Evolutionary conservation across 2,888 invertebrate genomes (phyloP).

Genomic region (Nemoura dubitans): DNA sequence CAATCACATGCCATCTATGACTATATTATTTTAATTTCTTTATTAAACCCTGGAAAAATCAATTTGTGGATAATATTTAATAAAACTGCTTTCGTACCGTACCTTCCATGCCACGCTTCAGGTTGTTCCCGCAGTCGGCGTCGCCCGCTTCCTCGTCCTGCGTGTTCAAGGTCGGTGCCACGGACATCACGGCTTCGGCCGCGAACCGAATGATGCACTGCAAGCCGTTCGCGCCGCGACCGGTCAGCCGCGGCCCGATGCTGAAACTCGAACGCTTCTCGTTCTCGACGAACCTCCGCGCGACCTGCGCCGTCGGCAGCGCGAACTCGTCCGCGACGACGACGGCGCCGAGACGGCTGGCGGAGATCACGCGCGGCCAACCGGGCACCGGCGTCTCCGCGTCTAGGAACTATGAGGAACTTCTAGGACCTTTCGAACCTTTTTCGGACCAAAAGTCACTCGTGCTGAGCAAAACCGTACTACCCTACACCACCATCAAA

Average conservation of each 20-base stretch:
- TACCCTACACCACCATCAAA: too few relatives aligned
- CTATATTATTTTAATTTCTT: too few relatives aligned
- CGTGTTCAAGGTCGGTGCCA: conserved; percentile 53
- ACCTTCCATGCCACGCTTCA: neutral
- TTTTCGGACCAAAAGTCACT: too few relatives aligned
- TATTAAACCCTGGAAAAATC: too few relatives aligned
- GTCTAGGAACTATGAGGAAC: conserved; percentile 68
- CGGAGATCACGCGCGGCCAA: conserved; percentile 65
- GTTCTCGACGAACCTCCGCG: too few relatives aligned
- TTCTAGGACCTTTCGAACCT: too few relatives aligned
- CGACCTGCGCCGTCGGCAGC: too few relatives aligned
- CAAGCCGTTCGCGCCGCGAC: neutral
- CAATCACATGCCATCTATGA: too few relatives aligned
- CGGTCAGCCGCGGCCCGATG: neutral
- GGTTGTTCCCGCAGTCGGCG: conserved; percentile 75
- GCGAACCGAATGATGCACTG: neutral
- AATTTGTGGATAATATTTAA: too few relatives aligned
- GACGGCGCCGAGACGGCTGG: conserved; percentile 18
- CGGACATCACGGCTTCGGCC: conserved; percentile 54
- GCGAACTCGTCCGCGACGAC: neutral
- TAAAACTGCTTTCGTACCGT: neutral
- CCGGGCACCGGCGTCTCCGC: conserved; percentile 66
- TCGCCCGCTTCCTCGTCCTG: conserved; percentile 78
- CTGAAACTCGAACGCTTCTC: neutral
- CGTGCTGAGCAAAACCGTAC: too few relatives aligned